A percentile compares a stretch with the other conserved stretches of the same genome.
Evolutionary conservation across 2,888 invertebrate genomes (phyloP).

Genomic region (Drosophila cracens): DNA sequence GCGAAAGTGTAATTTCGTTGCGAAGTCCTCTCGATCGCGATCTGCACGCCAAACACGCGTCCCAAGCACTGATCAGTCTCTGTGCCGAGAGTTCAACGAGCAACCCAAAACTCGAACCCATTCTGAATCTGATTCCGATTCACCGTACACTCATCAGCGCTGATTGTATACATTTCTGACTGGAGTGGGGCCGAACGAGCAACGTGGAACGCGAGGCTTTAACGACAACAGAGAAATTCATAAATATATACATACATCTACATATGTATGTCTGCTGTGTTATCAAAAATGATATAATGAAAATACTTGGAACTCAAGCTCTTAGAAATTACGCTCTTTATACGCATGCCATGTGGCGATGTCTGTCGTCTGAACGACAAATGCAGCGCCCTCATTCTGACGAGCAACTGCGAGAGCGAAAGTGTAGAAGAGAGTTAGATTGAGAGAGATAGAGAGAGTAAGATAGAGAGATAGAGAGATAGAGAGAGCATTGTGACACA

Average conservation of each 20-base stretch:
- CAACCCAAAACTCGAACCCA: conserved; percentile 32
- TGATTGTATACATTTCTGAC: background rate
- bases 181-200: background rate
- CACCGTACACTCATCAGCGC: background rate
- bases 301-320: conserved; percentile 2
- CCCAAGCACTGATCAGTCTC: conserved; percentile 65
- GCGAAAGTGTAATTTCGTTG: conserved; percentile 3
- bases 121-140: conserved; percentile 31
- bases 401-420: background rate
- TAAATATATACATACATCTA: conserved; percentile 11
- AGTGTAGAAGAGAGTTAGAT: conserved; percentile 10
- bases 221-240: conserved; percentile 18
- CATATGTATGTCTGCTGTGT: background rate
- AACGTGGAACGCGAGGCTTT: background rate
- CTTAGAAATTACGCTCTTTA: conserved; percentile 23
- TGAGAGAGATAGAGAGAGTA: background rate
- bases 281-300: conserved; percentile 37
- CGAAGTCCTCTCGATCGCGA: conserved; percentile 43
- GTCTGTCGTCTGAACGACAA: background rate
- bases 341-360: conserved; percentile 22
- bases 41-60: conserved; percentile 58
- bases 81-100: conserved; percentile 20
- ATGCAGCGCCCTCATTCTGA: conserved; percentile 15
- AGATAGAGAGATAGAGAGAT: background rate
- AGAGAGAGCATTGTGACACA: background rate